Base-by-base conservation (phyloP, 2,888 invertebrate species). In the Mamestra brassicae region DNA sequence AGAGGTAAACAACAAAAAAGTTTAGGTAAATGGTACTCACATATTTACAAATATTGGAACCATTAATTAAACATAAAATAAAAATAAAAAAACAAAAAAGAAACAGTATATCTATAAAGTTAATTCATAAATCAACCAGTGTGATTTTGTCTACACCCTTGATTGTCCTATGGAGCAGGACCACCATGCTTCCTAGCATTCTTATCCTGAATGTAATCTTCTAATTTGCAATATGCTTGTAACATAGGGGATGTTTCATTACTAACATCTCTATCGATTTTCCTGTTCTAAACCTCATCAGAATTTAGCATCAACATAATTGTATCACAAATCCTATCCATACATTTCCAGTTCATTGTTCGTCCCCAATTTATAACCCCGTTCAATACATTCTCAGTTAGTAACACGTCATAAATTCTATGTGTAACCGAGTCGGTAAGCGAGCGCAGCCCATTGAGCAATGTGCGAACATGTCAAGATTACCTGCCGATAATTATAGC, bases 361-460 rank as follows among this genome's bases (percentile, higher is more conserved):
- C 47, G 47, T 63, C 36, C 70, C 42, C 55, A 36, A 36, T 63
- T 26, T 38, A 71, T 71, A 13, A 47, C 68, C 15, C 15, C 52
- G 62, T 71, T 58, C 62, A 62, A 66, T 71, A 69, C 52, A 69
- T 61, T 47, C 17, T 6, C 36, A 66, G 74, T 78, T 70, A 69
- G 76, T 58, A 79, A 73, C 72, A 76, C 82, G 58, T 76, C 73
- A 83, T 83, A 83, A 74, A 80, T 84, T 65, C 64, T 17, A 57
- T 55, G 74, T 71, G 70, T 80, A 75, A 71, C 74, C 72, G 80
- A 80, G 76, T 79, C 68, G 60, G 74, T 73, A 79, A 78, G 69
- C 79, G 60, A 62, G 45, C 10, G 55, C 81, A 67, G 70, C 52
- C 78, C 85, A 85, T 81, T 85, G 83, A 83, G 69, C 83, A 83